Conservation (phyloP, 2,888 invertebrate species). For the Dolomedes plantarius region DNA sequence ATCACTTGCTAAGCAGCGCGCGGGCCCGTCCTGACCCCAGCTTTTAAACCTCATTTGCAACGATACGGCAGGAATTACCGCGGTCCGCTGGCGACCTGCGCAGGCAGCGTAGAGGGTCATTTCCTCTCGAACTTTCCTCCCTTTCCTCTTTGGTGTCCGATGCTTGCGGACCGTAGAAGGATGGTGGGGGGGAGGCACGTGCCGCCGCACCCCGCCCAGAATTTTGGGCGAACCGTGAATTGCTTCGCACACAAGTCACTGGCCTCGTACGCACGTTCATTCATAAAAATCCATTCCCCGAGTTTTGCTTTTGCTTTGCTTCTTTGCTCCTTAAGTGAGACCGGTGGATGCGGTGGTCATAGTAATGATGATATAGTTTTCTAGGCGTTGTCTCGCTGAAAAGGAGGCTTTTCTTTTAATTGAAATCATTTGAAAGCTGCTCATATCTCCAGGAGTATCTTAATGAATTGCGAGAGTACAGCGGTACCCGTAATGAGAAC, state of each 20-base stretch:
- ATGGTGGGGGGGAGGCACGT: slow-evolving; percentile 27
- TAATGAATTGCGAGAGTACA: not conserved
- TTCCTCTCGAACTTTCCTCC: slow-evolving; percentile 11
- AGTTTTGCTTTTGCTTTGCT: not conserved
- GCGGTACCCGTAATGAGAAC: too few relatives aligned
- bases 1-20: too few relatives aligned
- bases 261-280: slow-evolving; percentile 56
- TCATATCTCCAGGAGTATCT: not conserved
- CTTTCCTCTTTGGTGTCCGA: not conserved
- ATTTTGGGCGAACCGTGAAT: slow-evolving; percentile 62
- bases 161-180: slow-evolving; percentile 17
- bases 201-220: slow-evolving; percentile 47
- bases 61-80: slow-evolving; percentile 1
- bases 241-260: slow-evolving; percentile 19
- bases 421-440: not conserved
- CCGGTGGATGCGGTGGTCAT: not conserved
- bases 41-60: slow-evolving; percentile 12
- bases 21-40: not conserved
- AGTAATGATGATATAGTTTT: slow-evolving; percentile 10
- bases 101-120: slow-evolving; percentile 25
- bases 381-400: not conserved
- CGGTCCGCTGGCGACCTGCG: slow-evolving; percentile 13
- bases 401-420: not conserved
- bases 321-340: not conserved
- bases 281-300: slow-evolving; percentile 36